These are phyloP conservation scores for Leiothrix lutea DNA, from an alignment of 2,113 vertebrate genomes.

Conservation along the genomic window DNA sequence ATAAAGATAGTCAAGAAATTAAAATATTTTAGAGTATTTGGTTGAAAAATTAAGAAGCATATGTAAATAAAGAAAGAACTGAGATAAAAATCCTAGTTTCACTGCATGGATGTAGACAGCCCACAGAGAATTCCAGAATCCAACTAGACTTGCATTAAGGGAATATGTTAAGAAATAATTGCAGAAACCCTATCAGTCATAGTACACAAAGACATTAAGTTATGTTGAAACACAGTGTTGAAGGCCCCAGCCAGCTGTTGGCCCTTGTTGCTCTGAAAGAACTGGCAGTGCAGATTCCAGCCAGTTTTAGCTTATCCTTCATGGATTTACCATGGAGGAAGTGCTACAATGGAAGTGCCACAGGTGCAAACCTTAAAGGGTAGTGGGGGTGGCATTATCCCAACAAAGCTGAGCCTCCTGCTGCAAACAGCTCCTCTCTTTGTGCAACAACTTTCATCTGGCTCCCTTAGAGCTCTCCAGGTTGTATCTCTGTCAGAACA, in stretches of 20 bases:
- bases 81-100: neutral
- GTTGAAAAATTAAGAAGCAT: neutral
- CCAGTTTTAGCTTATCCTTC: neutral
- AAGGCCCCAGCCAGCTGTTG: neutral
- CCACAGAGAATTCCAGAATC: neutral
- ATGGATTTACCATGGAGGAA: neutral
- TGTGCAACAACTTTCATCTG: neutral
- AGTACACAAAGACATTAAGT: neutral
- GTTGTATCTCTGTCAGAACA: neutral
- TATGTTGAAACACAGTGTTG: neutral
- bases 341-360: neutral
- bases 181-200: neutral
- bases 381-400: neutral
- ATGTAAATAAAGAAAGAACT: neutral
- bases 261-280: neutral
- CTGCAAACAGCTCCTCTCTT: neutral
- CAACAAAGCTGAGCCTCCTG: neutral
- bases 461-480: neutral
- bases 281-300: neutral
- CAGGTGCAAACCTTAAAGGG: neutral
- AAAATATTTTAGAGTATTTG: neutral
- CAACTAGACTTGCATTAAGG: neutral
- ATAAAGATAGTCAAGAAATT: neutral
- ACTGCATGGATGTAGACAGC: neutral
- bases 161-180: neutral